Evolutionary conservation across 2,797 vertebrate genomes (phyloP), one percentile per base, ranked within the genome.

Genomic region (Rhinichthys osculus): DNA sequence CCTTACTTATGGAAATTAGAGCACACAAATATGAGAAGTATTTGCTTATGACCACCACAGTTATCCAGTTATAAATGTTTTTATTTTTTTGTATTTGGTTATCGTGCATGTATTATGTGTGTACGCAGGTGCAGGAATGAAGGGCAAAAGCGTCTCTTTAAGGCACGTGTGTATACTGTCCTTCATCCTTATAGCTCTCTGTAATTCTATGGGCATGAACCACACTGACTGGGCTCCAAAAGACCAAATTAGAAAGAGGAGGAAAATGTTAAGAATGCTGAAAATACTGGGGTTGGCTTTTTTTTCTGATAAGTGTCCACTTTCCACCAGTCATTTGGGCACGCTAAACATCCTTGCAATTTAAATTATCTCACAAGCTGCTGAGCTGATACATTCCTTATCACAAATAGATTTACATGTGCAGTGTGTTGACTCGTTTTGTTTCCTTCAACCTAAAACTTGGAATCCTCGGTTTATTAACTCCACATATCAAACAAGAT

Each of bases 221-320:
- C 90, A 89, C 72, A 92, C 83, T 84, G 87, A 92, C 89, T 86
- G 90, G 87, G 90, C 92, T 94, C 90, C 83, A 89, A 91, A 92
- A 90, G 83, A 74, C 88, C 88, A 86, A 90, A 95, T 95, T 91
- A 92, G 92, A 90, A 82, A 50, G 83, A 85, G 80, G 88, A 79
- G 67, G 88, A 90, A 93, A 91, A 92, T 91, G 92, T 90, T 77
- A 94, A 92, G 94, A 95, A 95, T 95, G 92, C 86, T 89, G 86
- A 90, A 92, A 92, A 94, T 91, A 89, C 87, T 66, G 84, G 89
- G 85, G 86, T 91, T 92, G 89, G 89, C 89, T 92, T 94, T 93
- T 91, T 91, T 91, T 77, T n/a, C 89, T 92, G 92, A 93, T 94
- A 93, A 92, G 89, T 94, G 89, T 92, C 88, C 90, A 91, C 89